Conservation (phyloP, 2,888 invertebrate species). For the Abscondita cerata region DNA sequence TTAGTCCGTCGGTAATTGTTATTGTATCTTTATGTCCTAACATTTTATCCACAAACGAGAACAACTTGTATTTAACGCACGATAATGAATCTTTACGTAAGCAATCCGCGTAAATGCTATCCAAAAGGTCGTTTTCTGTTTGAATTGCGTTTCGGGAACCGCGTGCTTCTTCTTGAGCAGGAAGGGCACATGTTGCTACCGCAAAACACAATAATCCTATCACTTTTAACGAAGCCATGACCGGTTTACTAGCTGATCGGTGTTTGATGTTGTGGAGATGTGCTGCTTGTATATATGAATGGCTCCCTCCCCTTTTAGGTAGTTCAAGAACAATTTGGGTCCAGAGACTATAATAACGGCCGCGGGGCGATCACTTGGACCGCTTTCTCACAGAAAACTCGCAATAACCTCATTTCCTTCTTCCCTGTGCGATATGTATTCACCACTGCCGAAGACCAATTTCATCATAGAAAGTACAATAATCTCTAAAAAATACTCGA, state of each 20-base stretch:
- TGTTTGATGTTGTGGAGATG: slow-evolving; percentile 55
- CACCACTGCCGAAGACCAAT: slow-evolving; percentile 23
- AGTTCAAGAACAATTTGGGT: slow-evolving; percentile 58
- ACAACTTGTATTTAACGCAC: slow-evolving; percentile 87
- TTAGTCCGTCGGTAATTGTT: slow-evolving; percentile 81
- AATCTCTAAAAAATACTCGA: slow-evolving; percentile 7
- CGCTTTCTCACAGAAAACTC: slow-evolving; percentile 59
- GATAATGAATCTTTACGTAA: slow-evolving; percentile 82
- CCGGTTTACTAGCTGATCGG: slow-evolving; percentile 47
- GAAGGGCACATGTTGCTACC: slow-evolving; percentile 67
- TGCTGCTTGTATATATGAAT: slow-evolving; percentile 56
- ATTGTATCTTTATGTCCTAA: slow-evolving; percentile 81
- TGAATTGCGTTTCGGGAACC: slow-evolving; percentile 66
- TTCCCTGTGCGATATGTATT: slow-evolving; percentile 36
- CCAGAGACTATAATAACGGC: slow-evolving; percentile 57
- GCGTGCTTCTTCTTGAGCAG: slow-evolving; percentile 70
- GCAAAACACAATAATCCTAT: slow-evolving; percentile 63
- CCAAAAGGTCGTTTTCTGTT: slow-evolving; percentile 80
- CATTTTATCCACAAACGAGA: slow-evolving; percentile 86
- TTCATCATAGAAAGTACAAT: slow-evolving; percentile 20
- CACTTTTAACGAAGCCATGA: slow-evolving; percentile 61
- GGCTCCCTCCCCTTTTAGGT: slow-evolving; percentile 54
- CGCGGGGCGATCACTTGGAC: slow-evolving; percentile 59
- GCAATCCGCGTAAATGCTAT: slow-evolving; percentile 79
- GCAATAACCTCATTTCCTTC: slow-evolving; percentile 55